phyloP scores from a whole-genome alignment of 1,140 invertebrate species.

The Oreohelix idahoensis region DNA sequence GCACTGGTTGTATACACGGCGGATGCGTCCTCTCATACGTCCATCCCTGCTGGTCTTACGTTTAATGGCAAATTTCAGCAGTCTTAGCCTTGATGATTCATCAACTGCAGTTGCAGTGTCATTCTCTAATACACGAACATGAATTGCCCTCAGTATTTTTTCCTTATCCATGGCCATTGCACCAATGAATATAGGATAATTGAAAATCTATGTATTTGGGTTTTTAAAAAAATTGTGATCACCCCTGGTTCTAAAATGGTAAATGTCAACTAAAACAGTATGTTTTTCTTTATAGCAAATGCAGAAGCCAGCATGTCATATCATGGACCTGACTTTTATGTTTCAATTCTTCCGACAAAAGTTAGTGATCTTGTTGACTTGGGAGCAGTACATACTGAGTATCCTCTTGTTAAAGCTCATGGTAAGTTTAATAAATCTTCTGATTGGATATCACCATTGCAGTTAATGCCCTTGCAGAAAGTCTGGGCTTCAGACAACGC shows the following conservation, averaged over 20 bases:
- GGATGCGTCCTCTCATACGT: too few relatives aligned
- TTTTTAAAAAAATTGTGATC: too few relatives aligned
- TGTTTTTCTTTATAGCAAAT: background rate
- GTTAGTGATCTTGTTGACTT: background rate
- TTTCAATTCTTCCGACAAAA: background rate
- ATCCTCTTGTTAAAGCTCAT: constrained; percentile 21
- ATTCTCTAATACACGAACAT: too few relatives aligned
- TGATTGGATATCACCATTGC: background rate
- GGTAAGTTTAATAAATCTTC: background rate
- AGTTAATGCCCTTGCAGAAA: background rate
- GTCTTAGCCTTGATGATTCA: too few relatives aligned
- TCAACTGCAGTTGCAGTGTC: too few relatives aligned
- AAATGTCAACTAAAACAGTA: too few relatives aligned
- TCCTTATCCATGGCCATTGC: background rate
- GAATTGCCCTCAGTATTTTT: background rate
- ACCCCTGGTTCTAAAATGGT: background rate
- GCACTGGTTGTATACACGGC: too few relatives aligned
- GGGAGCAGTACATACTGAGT: background rate
- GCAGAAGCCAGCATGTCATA: background rate
- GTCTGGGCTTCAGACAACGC: background rate
- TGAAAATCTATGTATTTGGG: too few relatives aligned
- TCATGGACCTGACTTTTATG: background rate
- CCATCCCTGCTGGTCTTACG: too few relatives aligned
- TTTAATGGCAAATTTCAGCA: too few relatives aligned
- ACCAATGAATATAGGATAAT: background rate